phyloP scores from a whole-genome alignment of 2,888 invertebrate genomes.

The Cheilosia variabilis region DNA sequence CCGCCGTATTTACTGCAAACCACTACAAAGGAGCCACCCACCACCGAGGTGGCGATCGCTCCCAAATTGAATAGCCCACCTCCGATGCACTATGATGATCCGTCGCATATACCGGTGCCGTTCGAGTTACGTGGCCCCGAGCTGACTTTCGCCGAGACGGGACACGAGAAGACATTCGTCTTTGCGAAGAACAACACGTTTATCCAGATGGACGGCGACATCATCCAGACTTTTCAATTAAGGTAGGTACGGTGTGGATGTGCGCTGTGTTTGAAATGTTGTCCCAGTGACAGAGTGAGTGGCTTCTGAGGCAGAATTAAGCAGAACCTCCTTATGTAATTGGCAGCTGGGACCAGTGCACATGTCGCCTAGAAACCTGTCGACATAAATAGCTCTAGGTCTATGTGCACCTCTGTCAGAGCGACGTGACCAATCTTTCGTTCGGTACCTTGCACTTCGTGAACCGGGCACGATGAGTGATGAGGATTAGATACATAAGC shows the following conservation, averaged over 20 bases:
- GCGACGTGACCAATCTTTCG: conserved; percentile 37
- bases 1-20: conserved; percentile 85
- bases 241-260: conserved; percentile 85
- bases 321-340: conserved; percentile 59
- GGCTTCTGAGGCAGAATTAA: conserved; percentile 57
- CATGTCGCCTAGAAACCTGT: conserved; percentile 27
- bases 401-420: not conserved
- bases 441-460: no score
- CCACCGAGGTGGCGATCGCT: conserved; percentile 82
- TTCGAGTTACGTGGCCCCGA: conserved; percentile 90
- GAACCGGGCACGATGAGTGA: no score
- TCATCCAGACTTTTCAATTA: conserved; percentile 94
- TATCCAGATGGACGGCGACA: conserved; percentile 95
- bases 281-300: no score
- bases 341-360: conserved; percentile 23
- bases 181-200: conserved; percentile 95
- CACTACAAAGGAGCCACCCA: conserved; percentile 84
- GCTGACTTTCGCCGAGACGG: conserved; percentile 93
- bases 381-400: conserved; percentile 8
- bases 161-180: conserved; percentile 94
- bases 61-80: conserved; percentile 78
- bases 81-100: conserved; percentile 76
- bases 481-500: no score
- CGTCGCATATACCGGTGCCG: conserved; percentile 86
- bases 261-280: no score